Percentiles rank a stretch among this genome's conserved stretches.
Evolutionary conservation across 2,888 invertebrate species (phyloP).

Genomic region (Limnephilus rhombicus): DNA sequence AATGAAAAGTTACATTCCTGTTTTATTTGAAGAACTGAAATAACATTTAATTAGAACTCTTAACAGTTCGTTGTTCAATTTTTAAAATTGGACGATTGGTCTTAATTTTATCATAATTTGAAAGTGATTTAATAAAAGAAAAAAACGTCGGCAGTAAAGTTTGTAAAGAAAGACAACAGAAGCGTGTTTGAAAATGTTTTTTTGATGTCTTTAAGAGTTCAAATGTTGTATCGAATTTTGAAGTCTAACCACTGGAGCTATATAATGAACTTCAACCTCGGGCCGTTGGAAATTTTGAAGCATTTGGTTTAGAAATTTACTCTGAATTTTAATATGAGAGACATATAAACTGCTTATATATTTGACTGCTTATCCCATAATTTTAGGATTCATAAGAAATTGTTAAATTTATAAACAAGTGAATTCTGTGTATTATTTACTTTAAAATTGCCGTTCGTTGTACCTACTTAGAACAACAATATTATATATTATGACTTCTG

Average conservation of each 20-base stretch:
- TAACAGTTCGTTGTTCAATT: not conserved
- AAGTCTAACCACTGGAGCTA: not conserved
- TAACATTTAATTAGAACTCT: not conserved
- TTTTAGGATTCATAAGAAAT: no score
- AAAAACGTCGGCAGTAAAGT: constrained; percentile 3
- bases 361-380: no score
- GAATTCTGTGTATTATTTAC: no score
- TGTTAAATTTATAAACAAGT: no score
- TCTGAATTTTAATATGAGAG: no score
- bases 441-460: no score
- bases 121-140: not conserved
- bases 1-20: not conserved
- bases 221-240: not conserved
- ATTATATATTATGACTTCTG: no score
- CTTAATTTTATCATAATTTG: not conserved
- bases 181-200: not conserved
- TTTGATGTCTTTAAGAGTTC: not conserved
- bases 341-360: no score
- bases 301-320: no score
- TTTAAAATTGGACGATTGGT: not conserved
- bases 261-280: no score
- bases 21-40: not conserved
- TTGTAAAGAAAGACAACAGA: constrained; percentile 4
- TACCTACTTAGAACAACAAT: no score
- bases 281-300: no score